phyloP scores from a whole-genome alignment of 2,113 vertebrate genomes.

The Megaptera novaeangliae region DNA sequence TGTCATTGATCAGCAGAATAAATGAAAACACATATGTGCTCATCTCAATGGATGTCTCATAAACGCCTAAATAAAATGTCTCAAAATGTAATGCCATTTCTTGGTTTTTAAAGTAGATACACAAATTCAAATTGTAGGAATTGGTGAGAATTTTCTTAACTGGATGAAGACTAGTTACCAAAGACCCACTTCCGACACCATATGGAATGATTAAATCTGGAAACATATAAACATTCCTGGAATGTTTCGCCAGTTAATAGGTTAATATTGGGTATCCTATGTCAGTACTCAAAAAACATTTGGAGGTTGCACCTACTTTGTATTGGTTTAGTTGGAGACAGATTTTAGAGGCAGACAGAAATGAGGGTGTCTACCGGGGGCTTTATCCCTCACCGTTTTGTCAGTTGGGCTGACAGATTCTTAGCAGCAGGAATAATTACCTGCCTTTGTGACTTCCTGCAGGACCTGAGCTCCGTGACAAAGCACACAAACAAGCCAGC shows the following conservation, averaged over 20 bases:
- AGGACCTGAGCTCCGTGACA: neutral
- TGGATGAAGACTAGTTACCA: no score
- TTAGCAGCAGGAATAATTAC: neutral
- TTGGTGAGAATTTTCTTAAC: neutral
- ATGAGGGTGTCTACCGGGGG: neutral
- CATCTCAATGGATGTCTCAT: neutral
- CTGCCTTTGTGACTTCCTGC: neutral
- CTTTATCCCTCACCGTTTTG: neutral
- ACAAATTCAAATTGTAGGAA: neutral
- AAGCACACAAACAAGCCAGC: no score
- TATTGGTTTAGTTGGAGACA: neutral
- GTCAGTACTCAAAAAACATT: neutral
- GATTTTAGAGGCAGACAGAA: neutral
- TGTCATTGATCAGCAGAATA: neutral
- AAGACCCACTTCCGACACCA: neutral
- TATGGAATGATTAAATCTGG: neutral
- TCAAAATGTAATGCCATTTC: rapidly evolving
- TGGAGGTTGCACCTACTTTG: neutral
- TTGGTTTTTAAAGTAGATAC: neutral
- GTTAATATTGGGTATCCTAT: neutral
- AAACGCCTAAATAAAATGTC: neutral
- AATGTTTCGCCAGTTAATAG: neutral
- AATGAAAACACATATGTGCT: neutral
- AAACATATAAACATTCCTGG: neutral
- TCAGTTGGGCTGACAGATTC: neutral